A percentile compares a stretch with the other conserved stretches of the same genome.
Evolutionary conservation across 1,140 invertebrate species (phyloP).

Genomic region (Choristoneura fumiferana): DNA sequence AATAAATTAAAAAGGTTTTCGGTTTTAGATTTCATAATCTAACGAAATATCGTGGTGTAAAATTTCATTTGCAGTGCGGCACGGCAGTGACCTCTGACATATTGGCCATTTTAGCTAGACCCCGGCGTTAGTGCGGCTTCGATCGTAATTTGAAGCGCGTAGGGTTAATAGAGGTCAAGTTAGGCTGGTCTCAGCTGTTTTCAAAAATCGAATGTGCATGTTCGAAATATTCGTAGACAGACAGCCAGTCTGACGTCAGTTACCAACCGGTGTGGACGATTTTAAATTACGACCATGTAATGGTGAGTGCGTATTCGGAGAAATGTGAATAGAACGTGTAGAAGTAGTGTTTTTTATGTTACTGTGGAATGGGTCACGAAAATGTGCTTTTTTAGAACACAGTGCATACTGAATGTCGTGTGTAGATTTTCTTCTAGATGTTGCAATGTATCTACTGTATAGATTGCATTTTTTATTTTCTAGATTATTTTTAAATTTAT

Average conservation of each 20-base stretch:
- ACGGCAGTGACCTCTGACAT: conserved; percentile 38
- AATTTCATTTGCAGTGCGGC: conserved; percentile 9
- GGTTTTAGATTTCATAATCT: neutral
- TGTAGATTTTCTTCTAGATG: conserved; percentile 33
- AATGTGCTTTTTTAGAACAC: conserved; percentile 45
- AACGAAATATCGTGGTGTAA: neutral
- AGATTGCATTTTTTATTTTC: conserved; percentile 33
- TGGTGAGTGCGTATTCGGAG: conserved; percentile 57
- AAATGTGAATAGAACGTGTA: conserved; percentile 36
- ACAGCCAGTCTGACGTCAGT: conserved; percentile 59
- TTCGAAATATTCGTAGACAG: neutral
- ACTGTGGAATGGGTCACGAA: conserved; percentile 37
- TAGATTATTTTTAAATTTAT: neutral
- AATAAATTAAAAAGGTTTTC: conserved; percentile 3
- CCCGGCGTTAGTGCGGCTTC: conserved; percentile 17
- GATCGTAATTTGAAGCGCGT: neutral
- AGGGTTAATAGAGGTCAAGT: conserved; percentile 23
- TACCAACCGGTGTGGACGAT: conserved; percentile 46
- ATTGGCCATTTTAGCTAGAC: conserved; percentile 25
- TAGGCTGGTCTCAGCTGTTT: conserved; percentile 60
- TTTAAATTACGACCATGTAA: conserved; percentile 55
- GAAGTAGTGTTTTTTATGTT: conserved; percentile 39
- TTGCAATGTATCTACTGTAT: conserved; percentile 25
- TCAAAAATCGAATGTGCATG: conserved; percentile 57
- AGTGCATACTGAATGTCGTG: conserved; percentile 49